Conservation (phyloP, 2,113 vertebrate genomes). For the Oreochromis aureus region DNA sequence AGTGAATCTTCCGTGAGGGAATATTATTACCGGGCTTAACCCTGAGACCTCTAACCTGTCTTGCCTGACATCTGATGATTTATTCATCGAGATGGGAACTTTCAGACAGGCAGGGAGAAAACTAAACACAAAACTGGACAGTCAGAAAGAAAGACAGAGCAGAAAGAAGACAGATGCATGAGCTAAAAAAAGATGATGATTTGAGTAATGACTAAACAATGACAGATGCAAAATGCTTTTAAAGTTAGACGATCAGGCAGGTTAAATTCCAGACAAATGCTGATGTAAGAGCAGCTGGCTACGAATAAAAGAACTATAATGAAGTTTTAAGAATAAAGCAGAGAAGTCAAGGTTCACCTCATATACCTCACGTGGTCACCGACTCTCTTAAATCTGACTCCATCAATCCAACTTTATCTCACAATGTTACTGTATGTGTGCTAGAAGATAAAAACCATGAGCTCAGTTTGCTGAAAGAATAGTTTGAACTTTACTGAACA, state of each 20-base stretch:
- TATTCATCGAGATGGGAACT: constrained; percentile 20
- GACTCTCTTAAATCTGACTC: background rate
- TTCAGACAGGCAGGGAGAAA: background rate
- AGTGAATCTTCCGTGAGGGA: background rate
- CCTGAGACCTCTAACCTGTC: constrained; percentile 21
- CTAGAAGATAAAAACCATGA: background rate
- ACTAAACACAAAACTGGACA: background rate
- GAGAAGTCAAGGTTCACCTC: background rate
- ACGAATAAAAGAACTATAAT: background rate
- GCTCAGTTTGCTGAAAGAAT: background rate
- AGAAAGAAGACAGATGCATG: background rate
- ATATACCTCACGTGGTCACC: background rate
- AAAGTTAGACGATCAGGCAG: background rate
- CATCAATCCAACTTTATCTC: background rate
- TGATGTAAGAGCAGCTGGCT: background rate
- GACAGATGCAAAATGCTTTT: background rate
- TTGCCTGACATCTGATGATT: constrained; percentile 19
- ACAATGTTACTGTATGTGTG: background rate
- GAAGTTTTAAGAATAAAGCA: background rate
- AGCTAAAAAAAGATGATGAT: background rate
- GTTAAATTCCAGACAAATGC: background rate
- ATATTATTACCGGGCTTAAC: constrained; percentile 32
- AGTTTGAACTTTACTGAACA: constrained; percentile 11
- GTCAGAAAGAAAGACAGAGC: background rate
- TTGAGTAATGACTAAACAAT: background rate